Percentiles rank a stretch among this genome's conserved stretches.
phyloP scores from a whole-genome alignment of 2,797 vertebrate species.

The Acipenser ruthenus region DNA sequence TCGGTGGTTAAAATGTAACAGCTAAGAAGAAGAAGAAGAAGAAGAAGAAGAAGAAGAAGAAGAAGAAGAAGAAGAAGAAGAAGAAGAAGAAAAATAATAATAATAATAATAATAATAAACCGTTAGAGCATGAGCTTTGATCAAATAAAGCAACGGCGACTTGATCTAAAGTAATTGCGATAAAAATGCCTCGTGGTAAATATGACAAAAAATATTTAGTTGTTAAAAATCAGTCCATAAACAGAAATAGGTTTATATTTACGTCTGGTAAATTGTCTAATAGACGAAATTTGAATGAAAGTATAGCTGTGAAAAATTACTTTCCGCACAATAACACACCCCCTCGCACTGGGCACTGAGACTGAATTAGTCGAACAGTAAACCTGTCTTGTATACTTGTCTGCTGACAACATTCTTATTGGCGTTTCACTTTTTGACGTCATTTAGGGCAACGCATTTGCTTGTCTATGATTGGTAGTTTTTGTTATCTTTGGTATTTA shows the following conservation, averaged over 20 bases:
- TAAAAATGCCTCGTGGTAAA: background rate
- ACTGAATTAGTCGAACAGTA: background rate
- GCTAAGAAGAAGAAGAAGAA: background rate
- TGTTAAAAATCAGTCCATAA: too few species aligned
- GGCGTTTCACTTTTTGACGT: conserved; percentile 17
- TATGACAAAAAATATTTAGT: background rate
- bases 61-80: too few species aligned
- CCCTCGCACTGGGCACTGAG: conserved; percentile 6
- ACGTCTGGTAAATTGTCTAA: background rate
- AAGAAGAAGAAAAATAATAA: too few species aligned
- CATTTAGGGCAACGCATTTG: conserved; percentile 14
- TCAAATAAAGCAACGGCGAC: background rate
- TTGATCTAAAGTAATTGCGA: background rate
- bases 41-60: too few species aligned
- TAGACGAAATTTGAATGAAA: background rate
- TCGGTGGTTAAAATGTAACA: background rate
- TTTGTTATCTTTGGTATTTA: too few species aligned
- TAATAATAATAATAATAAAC: background rate
- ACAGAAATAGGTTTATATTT: background rate
- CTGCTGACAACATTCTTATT: background rate
- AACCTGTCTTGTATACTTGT: conserved; percentile 16
- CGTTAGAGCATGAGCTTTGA: background rate
- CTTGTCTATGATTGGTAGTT: conserved; percentile 21
- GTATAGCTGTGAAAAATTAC: background rate
- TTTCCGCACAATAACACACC: background rate